A percentile compares a stretch with the other conserved stretches of the same genome.
phyloP scores from a whole-genome alignment of 1,140 invertebrate genomes.

The Subanguina moxae region DNA sequence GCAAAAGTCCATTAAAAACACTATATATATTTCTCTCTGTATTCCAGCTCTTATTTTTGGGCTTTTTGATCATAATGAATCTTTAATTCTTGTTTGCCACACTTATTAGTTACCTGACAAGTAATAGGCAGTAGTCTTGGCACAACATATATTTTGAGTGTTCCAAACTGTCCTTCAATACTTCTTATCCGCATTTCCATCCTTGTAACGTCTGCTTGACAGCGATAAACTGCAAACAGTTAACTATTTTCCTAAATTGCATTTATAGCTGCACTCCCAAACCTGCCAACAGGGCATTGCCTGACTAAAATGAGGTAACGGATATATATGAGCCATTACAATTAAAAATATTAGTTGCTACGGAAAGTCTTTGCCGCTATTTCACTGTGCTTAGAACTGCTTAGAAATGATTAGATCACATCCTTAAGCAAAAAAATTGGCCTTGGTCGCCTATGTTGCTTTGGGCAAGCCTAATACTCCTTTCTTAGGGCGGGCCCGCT shows the following conservation, averaged over 20 bases:
- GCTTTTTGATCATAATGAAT: not conserved
- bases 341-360: too few species aligned
- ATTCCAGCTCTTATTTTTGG: not conserved
- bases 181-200: conserved; percentile 75
- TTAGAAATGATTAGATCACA: too few species aligned
- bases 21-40: too few species aligned
- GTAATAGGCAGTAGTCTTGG: conserved; percentile 75
- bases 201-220: conserved; percentile 78
- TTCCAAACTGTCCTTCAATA: conserved; percentile 75
- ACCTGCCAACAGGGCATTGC: conserved; percentile 71
- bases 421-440: too few species aligned
- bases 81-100: conserved; percentile 2
- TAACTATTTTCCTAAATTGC: too few species aligned
- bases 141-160: conserved; percentile 74
- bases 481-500: too few species aligned
- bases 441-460: too few species aligned
- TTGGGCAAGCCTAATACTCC: too few species aligned
- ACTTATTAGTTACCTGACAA: conserved; percentile 64
- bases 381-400: too few species aligned
- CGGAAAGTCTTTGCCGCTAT: too few species aligned
- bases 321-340: not conserved
- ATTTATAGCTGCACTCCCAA: too few species aligned
- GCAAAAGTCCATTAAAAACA: too few species aligned
- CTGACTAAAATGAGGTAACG: conserved; percentile 54
- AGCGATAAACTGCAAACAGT: conserved; percentile 69